Evolutionary conservation across 2,113 vertebrate genomes (phyloP).

Genomic region (Mola mola): DNA sequence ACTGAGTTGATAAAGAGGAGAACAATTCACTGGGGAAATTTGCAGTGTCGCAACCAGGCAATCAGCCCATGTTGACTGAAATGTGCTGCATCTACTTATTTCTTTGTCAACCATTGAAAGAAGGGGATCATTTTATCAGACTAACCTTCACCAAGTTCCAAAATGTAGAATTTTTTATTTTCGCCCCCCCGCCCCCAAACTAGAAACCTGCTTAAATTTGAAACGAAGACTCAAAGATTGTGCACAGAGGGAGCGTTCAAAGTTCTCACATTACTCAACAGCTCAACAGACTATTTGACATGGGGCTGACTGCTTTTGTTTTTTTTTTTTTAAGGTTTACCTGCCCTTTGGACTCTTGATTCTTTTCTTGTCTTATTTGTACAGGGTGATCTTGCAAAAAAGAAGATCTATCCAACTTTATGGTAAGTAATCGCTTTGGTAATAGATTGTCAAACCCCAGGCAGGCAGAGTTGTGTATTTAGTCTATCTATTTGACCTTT

Average conservation of each 20-base stretch:
- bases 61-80: constrained; percentile 22
- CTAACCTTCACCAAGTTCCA: neutral
- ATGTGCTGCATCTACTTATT: constrained; percentile 43
- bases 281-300: neutral
- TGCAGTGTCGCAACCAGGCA: constrained; percentile 1
- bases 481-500: constrained; percentile 23
- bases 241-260: constrained; percentile 9
- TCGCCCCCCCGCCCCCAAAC: neutral
- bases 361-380: constrained; percentile 9
- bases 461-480: no score
- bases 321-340: constrained; percentile 3
- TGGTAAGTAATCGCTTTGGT: constrained; percentile 78
- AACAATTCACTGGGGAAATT: neutral
- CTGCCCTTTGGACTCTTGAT: constrained; percentile 46
- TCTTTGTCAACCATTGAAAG: constrained; percentile 23
- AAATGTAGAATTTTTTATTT: neutral
- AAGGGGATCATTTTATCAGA: neutral
- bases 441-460: no score
- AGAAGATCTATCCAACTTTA: constrained; percentile 89
- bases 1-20: neutral
- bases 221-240: neutral
- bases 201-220: no score
- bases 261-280: constrained; percentile 12
- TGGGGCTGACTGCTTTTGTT: neutral
- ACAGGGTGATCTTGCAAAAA: constrained; percentile 88